phyloP scores from a whole-genome alignment of 1,140 invertebrate genomes.

The Habropoda laboriosa region DNA sequence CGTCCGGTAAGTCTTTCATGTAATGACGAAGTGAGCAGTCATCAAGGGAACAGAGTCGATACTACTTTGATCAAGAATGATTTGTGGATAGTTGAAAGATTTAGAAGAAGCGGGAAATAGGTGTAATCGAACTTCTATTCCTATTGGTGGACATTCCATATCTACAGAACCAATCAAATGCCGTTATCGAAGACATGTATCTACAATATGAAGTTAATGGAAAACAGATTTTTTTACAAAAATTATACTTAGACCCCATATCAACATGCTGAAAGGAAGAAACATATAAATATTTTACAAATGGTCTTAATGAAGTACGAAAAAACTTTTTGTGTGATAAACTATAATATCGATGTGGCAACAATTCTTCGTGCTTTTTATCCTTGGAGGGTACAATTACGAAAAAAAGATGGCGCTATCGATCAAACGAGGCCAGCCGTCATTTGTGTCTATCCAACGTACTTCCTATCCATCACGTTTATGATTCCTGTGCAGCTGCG shows the following conservation, averaged over 20 bases:
- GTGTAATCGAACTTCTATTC: background rate
- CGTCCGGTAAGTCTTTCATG: background rate
- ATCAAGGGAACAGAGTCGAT: background rate
- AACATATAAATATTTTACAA: background rate
- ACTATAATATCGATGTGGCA: constrained; percentile 7
- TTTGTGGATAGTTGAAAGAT: background rate
- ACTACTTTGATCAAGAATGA: background rate
- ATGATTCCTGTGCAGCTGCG: background rate
- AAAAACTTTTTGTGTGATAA: background rate
- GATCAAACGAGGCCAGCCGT: constrained; percentile 8
- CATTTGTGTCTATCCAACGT: constrained; percentile 14
- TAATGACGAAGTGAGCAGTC: background rate
- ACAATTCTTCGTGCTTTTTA: background rate
- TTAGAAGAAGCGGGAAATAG: background rate
- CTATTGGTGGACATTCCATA: background rate
- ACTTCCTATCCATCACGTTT: constrained; percentile 30
- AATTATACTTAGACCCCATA: background rate
- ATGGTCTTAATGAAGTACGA: background rate
- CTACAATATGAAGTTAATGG: background rate
- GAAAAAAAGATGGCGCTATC: constrained; percentile 41
- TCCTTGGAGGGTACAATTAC: background rate
- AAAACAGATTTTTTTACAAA: background rate
- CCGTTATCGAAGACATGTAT: background rate
- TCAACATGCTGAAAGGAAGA: background rate
- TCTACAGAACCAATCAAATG: background rate